A percentile compares a stretch with the other conserved stretches of the same genome.
These are phyloP conservation scores for Leguminivora glycinivorella DNA, from an alignment of 1,140 invertebrate genomes.

Conservation along the genomic window DNA sequence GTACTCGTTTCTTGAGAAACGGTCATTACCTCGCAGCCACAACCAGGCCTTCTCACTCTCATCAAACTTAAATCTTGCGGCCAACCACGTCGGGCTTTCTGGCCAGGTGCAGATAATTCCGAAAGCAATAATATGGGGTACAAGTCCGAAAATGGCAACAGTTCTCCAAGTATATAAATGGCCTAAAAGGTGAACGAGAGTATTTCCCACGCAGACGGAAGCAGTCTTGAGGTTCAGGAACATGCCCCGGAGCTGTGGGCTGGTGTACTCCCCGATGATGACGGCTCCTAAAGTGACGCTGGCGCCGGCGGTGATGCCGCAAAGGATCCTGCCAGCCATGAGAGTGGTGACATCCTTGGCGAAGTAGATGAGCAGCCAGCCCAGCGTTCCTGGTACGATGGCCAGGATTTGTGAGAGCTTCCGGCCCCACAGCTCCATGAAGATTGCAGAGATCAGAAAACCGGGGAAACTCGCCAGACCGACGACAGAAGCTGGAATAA, in stretches of 20 bases:
- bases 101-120: constrained; percentile 56
- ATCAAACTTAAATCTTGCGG: constrained; percentile 48
- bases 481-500: constrained; percentile 54
- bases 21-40: constrained; percentile 52
- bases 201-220: constrained; percentile 53
- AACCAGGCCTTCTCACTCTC: constrained; percentile 51
- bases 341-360: constrained; percentile 44
- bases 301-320: constrained; percentile 52
- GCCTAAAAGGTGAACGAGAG: constrained; percentile 50
- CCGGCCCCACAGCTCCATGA: constrained; percentile 60
- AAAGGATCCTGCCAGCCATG: constrained; percentile 50
- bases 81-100: constrained; percentile 63
- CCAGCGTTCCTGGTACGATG: constrained; percentile 50
- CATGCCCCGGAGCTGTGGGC: constrained; percentile 57
- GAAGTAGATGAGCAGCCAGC: constrained; percentile 58
- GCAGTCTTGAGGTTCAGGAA: constrained; percentile 65
- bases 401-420: constrained; percentile 44
- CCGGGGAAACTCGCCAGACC: constrained; percentile 55
- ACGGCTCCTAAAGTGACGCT: constrained; percentile 60
- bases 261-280: constrained; percentile 62
- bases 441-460: constrained; percentile 49
- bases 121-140: constrained; percentile 44
- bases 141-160: constrained; percentile 47
- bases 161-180: constrained; percentile 55
- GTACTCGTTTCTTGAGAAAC: constrained; percentile 48